These are phyloP conservation scores for Reinhardtius hippoglossoides DNA, from an alignment of 2,113 vertebrate genomes.

Conservation along the genomic window DNA sequence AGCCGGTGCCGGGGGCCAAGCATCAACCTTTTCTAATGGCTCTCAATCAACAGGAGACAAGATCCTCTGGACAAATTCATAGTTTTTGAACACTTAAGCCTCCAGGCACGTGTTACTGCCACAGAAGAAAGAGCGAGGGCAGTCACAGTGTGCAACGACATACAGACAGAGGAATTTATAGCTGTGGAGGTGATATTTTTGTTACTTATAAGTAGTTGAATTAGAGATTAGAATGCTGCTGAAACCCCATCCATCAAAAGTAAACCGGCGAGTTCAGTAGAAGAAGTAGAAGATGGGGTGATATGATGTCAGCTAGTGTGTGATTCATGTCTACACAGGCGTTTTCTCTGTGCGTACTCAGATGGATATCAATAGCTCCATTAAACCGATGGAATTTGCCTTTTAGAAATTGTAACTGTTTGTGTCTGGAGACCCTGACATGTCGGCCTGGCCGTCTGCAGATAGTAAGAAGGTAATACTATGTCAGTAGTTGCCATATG, in stretches of 20 bases:
- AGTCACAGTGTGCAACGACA: slow-evolving; percentile 17
- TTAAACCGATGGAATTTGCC: slow-evolving; percentile 16
- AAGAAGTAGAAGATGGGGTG: slow-evolving; percentile 25
- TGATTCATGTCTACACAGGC: slow-evolving; percentile 60
- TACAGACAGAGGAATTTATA: slow-evolving; percentile 25
- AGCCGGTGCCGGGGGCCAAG: slow-evolving; percentile 45
- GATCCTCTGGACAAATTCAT: slow-evolving; percentile 31
- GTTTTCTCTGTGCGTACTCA: slow-evolving; percentile 58
- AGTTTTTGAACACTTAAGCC: slow-evolving; percentile 32
- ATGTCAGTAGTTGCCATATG: slow-evolving; percentile 42
- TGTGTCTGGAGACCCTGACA: slow-evolving; percentile 18
- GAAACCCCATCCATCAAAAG: slow-evolving; percentile 43
- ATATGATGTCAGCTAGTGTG: slow-evolving; percentile 60
- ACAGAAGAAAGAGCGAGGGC: slow-evolving; percentile 4
- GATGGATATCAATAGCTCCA: slow-evolving; percentile 72
- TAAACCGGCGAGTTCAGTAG: slow-evolving; percentile 20
- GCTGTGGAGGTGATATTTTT: slow-evolving; percentile 41
- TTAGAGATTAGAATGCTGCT: slow-evolving; percentile 36
- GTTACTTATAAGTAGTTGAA: slow-evolving; percentile 21
- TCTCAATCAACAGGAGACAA: slow-evolving; percentile 39
- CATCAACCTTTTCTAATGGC: slow-evolving; percentile 43
- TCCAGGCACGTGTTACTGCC: slow-evolving; percentile 40
- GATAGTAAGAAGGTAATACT: slow-evolving; percentile 49
- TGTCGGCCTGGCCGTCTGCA: slow-evolving; percentile 54
- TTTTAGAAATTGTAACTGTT: no score